A percentile compares a stretch with the other conserved stretches of the same genome.
Conservation (phyloP, 2,113 vertebrate species). For the Ibidorhyncha struthersii region DNA sequence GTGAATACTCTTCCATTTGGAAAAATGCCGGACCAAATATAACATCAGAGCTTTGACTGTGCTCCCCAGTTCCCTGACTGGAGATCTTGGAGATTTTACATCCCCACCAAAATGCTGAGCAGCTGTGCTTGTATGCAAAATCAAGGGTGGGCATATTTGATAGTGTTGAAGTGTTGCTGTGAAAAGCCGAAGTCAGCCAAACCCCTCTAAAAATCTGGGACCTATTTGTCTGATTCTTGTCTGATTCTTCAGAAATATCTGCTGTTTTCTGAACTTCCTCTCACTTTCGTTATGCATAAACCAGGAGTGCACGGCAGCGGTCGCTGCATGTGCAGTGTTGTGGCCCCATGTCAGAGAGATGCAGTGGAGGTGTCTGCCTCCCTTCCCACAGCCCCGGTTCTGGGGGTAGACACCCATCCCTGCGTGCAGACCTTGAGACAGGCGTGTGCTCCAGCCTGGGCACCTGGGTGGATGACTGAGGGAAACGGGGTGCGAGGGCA, state of each 20-base stretch:
- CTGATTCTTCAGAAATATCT: background rate
- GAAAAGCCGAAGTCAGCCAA: too few species aligned
- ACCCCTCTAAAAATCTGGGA: background rate
- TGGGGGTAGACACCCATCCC: background rate
- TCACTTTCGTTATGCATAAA: background rate
- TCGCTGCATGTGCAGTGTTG: background rate
- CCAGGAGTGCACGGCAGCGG: accelerated
- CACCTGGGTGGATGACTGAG: background rate
- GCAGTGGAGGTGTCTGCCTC: background rate
- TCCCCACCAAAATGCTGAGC: background rate
- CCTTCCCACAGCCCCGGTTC: background rate
- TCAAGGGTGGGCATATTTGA: background rate
- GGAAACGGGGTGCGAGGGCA: background rate
- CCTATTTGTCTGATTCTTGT: background rate
- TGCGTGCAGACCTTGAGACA: background rate
- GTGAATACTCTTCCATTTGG: background rate
- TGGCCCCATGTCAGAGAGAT: accelerated
- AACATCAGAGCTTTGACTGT: background rate
- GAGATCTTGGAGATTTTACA: background rate
- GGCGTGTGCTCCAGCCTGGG: accelerated
- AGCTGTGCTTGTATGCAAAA: background rate
- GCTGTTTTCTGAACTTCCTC: background rate
- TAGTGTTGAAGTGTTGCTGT: background rate
- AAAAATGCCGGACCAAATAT: background rate
- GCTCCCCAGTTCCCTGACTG: background rate